Evolutionary conservation across 2,888 invertebrate genomes (phyloP), one percentile per base, ranked within the genome.

Genomic region (Drosophila demipolita): DNA sequence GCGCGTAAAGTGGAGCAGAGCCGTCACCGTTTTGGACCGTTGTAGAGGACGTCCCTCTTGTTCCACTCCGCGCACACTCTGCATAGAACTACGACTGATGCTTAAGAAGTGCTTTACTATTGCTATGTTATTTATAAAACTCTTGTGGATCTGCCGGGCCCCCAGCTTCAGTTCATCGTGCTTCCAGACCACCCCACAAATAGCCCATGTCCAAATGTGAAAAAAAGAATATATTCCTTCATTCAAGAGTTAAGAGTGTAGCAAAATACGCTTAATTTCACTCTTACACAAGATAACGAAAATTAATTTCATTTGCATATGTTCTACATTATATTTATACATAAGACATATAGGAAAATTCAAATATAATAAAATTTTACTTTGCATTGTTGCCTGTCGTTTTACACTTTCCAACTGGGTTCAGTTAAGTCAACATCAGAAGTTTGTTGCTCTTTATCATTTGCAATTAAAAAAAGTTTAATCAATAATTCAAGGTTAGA

Each of bases 401-500:
- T 23, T 23, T 45, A 15, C 45, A 45, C 20, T 17, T 17, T 26
- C 26, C 6, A 35, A 4, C 40, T 17, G 6, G 11, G 36, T 32
- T 29, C 20, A 36, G n/a, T 32, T 11, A 20, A 45, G 42, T 36
- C 23, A 32, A 7, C 50, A 52, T 29, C 29, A 29, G 29, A 29
- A 29, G 42, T 52, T 35, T 11, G 33, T 33, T 40, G 36, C 49
- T 33, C 33, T 29, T 26, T 8, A 40, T 32, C 35, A 52, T 17
- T 32, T 29, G n/a, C 3, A 5, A 42, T 12, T 48, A 40, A 55
- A 40, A 55, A 53, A 33, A 12, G 4, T 12, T 32, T 68, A 69
- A 70, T 82, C 80, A 75, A 86, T 83, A 80, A 78, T 80, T 86
- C 82, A 85, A 85, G 82, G 71, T 75, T 66, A 50, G 12, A 54